These are phyloP conservation scores for Percopsis omiscomaycus DNA, from an alignment of 2,797 vertebrate species.

Conservation along the genomic window DNA sequence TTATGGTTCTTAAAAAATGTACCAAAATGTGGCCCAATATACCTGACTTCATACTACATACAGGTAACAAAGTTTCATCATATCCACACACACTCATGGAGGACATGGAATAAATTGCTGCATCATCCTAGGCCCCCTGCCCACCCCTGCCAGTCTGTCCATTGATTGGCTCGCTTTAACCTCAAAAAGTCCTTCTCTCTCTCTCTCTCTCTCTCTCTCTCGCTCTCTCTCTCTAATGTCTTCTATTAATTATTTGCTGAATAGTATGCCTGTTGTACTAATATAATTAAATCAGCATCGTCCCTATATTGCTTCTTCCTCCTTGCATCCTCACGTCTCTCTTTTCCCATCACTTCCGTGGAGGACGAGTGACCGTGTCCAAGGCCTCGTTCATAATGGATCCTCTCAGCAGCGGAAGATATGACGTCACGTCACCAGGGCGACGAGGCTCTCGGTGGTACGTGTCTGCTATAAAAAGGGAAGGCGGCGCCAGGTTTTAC, in stretches of 20 bases:
- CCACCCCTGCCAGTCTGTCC: background rate
- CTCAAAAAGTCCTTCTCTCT: background rate
- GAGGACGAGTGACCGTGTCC: slow-evolving; percentile 40
- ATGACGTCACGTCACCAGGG: slow-evolving; percentile 66
- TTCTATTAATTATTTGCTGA: too few species aligned
- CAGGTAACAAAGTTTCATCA: background rate
- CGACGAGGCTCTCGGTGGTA: slow-evolving; percentile 60
- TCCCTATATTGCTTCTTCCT: too few species aligned
- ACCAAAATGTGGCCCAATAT: too few species aligned
- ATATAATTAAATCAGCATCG: too few species aligned
- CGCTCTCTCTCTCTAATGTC: background rate
- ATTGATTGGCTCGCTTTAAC: too few species aligned
- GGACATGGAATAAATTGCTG: slow-evolving; percentile 17
- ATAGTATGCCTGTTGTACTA: too few species aligned
- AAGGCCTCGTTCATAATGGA: slow-evolving; percentile 57
- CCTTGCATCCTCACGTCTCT: too few species aligned
- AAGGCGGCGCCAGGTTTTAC: background rate
- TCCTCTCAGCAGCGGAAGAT: slow-evolving; percentile 37
- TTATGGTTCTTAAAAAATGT: too few species aligned
- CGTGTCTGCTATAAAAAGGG: slow-evolving; percentile 59
- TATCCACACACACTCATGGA: background rate
- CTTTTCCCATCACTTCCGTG: background rate
- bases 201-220: background rate
- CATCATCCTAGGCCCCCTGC: slow-evolving; percentile 14
- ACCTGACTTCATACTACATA: too few species aligned